Base-by-base conservation (phyloP, 2,888 invertebrate species). In the Chrysodeixis includens region DNA sequence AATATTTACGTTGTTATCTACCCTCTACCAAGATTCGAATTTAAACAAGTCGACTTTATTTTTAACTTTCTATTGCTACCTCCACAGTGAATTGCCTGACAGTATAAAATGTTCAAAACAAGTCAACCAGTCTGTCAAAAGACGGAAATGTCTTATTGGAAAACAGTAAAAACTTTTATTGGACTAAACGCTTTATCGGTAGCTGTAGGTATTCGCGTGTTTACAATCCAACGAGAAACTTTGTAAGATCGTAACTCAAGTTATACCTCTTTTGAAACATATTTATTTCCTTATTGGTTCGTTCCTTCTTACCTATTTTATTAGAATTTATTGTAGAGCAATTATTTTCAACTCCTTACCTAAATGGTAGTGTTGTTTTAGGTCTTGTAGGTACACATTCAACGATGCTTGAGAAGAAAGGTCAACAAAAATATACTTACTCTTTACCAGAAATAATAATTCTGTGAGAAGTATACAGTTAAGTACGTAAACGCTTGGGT, bases 71-170 rank as follows among this genome's bases (percentile, higher is more conserved):
- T 32, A 10, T 10, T 32, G 10, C 32, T 32, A 32, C 35, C 5
- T 40, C 1, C 40, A 40, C 14, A 40, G 40, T 40, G 40, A n/a
- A n/a, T 5, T n/a, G 40, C 2, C 14, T 40, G 40, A 40, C 40
- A 5, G 35, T 4, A n/a, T 40, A n/a, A 40, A 35, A 40, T 40
- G 40, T 40, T 40, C 40, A 40, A 40, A 40, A 40, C 40, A 40
- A 40, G 40, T n/a, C 40, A n/a, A n/a, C n/a, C 40, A 40, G 40
- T 40, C 40, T 40, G 40, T 40, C 40, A 40, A 40, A n/a, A n/a
- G n/a, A 40, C 14, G 40, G 40, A 40, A 40, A n/a, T n/a, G 40
- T 40, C 40, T 40, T 40, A 40, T 40, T 40, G 40, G 40, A 40
- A 40, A 40, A 40, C 40, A 40, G 40, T 40, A 40, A 40, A 40